Base-by-base conservation (phyloP, 2,113 vertebrate genomes). In the Aptenodytes forsteri region DNA sequence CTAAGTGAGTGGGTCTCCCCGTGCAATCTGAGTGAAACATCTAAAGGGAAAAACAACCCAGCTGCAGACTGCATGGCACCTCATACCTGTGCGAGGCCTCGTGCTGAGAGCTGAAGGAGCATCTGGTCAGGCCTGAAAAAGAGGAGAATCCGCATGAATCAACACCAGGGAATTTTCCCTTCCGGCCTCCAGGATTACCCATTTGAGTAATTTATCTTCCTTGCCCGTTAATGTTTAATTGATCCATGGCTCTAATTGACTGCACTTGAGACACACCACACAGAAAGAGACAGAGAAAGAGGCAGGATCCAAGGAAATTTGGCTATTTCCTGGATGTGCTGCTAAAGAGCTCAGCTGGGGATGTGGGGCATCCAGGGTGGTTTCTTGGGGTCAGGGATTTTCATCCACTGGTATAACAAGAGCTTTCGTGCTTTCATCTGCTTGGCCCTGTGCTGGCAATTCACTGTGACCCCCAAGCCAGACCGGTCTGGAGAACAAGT, bases 321-420 rank as follows among this genome's bases (percentile, higher is more conserved):
- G 30, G 13, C 29, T 27, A 1, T 36, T 90, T 88, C 71, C 56
- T 0, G 6, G n/a, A 30, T 5, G 1, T 55, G 29, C 17, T 73
- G 12, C 5, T 50, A 1, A 4, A 42, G 27, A 82, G 2, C 7
- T 87, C 0, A 6, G 20, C 0, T 16, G n/a, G 38, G 13, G 4
- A 25, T 54, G 21, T 40, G 16, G 40, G 18, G 13, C 32, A 12
- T 17, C 6, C 0, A 0, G 10, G 12, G 25, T 69, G 27, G n/a
- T 27, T 85, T 52, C 12, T 11, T 5, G 10, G 23, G 5, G 8
- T 47, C 1, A 0, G 6, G 25, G 25, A 16, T 76, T 69, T 58
- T 67, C 18, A 56, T 42, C 52, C 49, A n/a, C 6, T 4, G 2
- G 11, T 71, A 10, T 11, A 79, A 46, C 5, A 47, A 55, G 10